Evolutionary conservation across 2,888 invertebrate species (phyloP), one percentile per base, ranked within the genome.

Genomic region (Monopis laevigella): DNA sequence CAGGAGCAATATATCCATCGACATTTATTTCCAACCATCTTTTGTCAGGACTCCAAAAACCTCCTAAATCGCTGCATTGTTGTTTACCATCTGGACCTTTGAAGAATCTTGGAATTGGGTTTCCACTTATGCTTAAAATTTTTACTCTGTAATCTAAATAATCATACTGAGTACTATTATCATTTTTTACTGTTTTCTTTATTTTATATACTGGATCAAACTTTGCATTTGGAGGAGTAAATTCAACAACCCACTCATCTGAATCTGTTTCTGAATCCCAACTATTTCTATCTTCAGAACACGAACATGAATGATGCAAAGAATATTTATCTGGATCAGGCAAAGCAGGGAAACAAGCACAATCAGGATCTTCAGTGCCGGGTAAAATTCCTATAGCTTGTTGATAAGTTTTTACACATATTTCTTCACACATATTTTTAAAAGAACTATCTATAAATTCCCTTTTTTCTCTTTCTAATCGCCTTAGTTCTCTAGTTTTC

Each of bases 211-310:
- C 54, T 1, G 72, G 72, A 50, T 72, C 62, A 45, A 60, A 80
- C 8, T 48, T 52, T 13, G 77, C 78, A 42, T 53, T 65, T 1
- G 81, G 78, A 5, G 81, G 78, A n/a, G 78, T 80, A 46, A 80
- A 77, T 48, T 80, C 78, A 12, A 82, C 56, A 26, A 73, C 49
- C 80, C 81, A 82, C 53, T 78, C 78, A 48, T 77, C 80, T 2
- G 58, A 64, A 47, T 80, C 78, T 0, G 77, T 75, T 41, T 70
- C 75, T 2, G 74, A 69, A 17, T 56, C 59, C 17, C 59, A 44
- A 5, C 27, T 36, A 18, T 16, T 29, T 2, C 56, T 53, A 10
- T 65, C 65, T 52, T 70, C 70, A 1, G 75, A 72, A 46, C 78
- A 78, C 16, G 80, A 75, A 45, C 77, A 78, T 3, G 75, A 75